Base-by-base conservation (phyloP, 2,113 vertebrate species). In the Cricetomys ansorgei region DNA sequence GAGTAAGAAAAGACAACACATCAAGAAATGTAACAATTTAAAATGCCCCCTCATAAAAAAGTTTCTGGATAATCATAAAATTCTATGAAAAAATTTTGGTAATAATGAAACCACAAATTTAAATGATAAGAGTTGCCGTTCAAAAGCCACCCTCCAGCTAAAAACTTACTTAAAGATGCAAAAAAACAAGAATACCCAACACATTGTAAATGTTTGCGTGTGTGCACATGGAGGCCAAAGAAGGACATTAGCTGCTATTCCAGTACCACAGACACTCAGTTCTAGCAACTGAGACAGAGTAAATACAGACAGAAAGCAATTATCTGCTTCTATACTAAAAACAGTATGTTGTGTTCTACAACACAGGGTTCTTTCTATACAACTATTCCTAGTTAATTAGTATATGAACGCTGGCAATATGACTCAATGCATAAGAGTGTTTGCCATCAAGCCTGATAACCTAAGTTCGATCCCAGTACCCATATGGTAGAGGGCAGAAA, bases 151-250 rank as follows among this genome's bases (percentile, higher is more conserved):
- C 29, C 8, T 67, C 73, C n/a, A 48, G 3, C 12, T 45, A 84
- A 91, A 91, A 76, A 84, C 62, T 37, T 62, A 92, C 43, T 55
- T 65, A 31, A 94, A 83, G 81, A 93, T 45, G 2, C n/a, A 91
- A 81, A 83, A 25, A 88, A 16, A 25, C 70, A 94, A 45, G 79
- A 94, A n/a, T 65, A 94, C 31, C 21, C 31, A 87, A 55, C 25
- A 40, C 50, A 55, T 0, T 81, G 37, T 65, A 34, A 48, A 48
- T 29, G 43, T 48, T 25, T 65, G 81, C n/a, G n/a, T 84, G 40
- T 64, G 59, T 65, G 29, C 9, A 48, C 23, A 4, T 1, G 1
- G 25, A 21, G 43, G 59, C 29, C 29, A 21, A 16, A 21, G 27
- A 25, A 84, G 43, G 29, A 48, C 16, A 11, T 65, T 25, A 6